These are phyloP conservation scores for Lerema accius DNA, from an alignment of 1,140 invertebrate genomes.

Conservation along the genomic window DNA sequence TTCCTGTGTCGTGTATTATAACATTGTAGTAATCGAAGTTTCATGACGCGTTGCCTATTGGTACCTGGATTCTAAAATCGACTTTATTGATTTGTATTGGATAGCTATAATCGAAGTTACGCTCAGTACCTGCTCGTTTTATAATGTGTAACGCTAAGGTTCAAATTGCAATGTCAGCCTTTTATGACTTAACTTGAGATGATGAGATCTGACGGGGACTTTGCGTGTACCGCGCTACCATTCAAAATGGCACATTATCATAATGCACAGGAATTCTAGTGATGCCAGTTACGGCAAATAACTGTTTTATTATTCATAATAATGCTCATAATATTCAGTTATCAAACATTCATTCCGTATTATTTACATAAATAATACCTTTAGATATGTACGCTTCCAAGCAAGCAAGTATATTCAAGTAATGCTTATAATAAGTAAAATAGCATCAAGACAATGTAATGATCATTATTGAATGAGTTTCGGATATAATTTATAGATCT, in stretches of 20 bases:
- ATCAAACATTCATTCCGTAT: background rate
- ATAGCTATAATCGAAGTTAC: too few species aligned
- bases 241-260: constrained; percentile 75
- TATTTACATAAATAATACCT: background rate
- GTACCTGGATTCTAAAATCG: constrained; percentile 45
- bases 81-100: constrained; percentile 54
- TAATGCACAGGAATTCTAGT: constrained; percentile 69
- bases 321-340: constrained; percentile 2
- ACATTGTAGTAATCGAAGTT: constrained; percentile 37
- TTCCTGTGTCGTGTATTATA: constrained; percentile 50
- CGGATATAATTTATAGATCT: too few species aligned
- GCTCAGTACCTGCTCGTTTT: too few species aligned
- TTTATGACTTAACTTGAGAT: constrained; percentile 20
- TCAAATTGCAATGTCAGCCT: constrained; percentile 3
- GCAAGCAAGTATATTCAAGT: too few species aligned
- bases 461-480: too few species aligned
- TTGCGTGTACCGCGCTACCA: constrained; percentile 58
- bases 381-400: too few species aligned
- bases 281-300: constrained; percentile 59
- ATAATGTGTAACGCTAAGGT: too few species aligned
- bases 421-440: too few species aligned
- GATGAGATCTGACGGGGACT: constrained; percentile 46
- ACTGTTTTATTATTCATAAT: constrained; percentile 39
- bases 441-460: too few species aligned
- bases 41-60: constrained; percentile 48